A percentile compares a stretch with the other conserved stretches of the same genome.
phyloP scores from a whole-genome alignment of 2,888 invertebrate genomes.

The Tortricodes alternella region DNA sequence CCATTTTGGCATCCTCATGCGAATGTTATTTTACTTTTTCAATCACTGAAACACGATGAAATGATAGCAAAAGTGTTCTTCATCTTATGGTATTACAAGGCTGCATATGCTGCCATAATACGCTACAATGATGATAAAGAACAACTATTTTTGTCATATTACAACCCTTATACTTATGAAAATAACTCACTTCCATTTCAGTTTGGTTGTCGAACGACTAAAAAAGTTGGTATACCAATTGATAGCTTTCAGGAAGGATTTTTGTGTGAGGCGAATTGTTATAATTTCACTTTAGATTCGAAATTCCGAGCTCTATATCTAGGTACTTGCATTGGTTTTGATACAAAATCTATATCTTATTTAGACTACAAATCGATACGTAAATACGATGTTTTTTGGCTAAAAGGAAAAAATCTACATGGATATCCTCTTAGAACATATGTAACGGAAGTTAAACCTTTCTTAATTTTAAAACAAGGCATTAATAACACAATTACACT shows the following conservation, averaged over 20 bases:
- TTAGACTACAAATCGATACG: slow-evolving; percentile 34
- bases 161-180: slow-evolving; percentile 54
- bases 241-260: slow-evolving; percentile 50
- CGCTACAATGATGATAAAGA: slow-evolving; percentile 48
- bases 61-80: slow-evolving; percentile 57
- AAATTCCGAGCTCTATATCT: slow-evolving; percentile 50
- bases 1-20: slow-evolving; percentile 64
- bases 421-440: slow-evolving; percentile 55
- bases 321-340: slow-evolving; percentile 64
- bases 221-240: slow-evolving; percentile 53
- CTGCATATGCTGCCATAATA: slow-evolving; percentile 53
- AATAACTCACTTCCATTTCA: slow-evolving; percentile 43
- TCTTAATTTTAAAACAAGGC: slow-evolving; percentile 46
- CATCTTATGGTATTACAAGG: slow-evolving; percentile 61
- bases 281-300: slow-evolving; percentile 54
- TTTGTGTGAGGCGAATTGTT: slow-evolving; percentile 54
- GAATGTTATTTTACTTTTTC: slow-evolving; percentile 57
- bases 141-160: slow-evolving; percentile 46
- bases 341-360: slow-evolving; percentile 44
- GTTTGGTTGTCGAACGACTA: slow-evolving; percentile 60
- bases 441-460: slow-evolving; percentile 53
- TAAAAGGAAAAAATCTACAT: slow-evolving; percentile 58
- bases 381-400: slow-evolving; percentile 50
- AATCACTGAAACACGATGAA: slow-evolving; percentile 38
- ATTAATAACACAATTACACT: slow-evolving; percentile 52